These are phyloP conservation scores for Protonibea diacanthus DNA, from an alignment of 2,797 vertebrate species.

Conservation along the genomic window DNA sequence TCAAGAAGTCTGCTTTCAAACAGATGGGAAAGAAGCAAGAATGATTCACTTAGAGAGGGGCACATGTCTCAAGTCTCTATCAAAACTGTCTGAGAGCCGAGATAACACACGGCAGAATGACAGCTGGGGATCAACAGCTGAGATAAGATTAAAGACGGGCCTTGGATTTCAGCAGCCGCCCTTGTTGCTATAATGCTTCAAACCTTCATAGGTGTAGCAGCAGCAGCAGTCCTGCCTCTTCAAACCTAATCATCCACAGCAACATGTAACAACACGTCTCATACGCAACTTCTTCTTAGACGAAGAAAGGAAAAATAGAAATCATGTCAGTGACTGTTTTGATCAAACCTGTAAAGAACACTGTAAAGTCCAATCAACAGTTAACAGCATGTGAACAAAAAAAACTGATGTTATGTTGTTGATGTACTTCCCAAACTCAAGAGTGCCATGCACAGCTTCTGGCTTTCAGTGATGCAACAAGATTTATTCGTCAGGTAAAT, in stretches of 20 bases:
- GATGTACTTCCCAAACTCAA: slow-evolving; percentile 2
- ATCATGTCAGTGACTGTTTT: background rate
- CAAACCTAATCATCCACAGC: slow-evolving; percentile 38
- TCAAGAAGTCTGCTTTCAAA: slow-evolving; percentile 36
- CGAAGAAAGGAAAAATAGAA: background rate
- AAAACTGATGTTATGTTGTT: slow-evolving; percentile 13
- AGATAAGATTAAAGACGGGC: slow-evolving; percentile 61
- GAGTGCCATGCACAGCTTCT: background rate
- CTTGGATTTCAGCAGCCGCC: slow-evolving; percentile 38
- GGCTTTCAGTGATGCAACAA: slow-evolving; percentile 40
- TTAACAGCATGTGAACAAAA: slow-evolving; percentile 3
- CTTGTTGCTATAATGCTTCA: slow-evolving; percentile 43
- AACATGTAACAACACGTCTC: background rate
- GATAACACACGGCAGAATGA: slow-evolving; percentile 54
- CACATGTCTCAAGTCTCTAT: slow-evolving; percentile 32
- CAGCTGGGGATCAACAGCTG: slow-evolving; percentile 53
- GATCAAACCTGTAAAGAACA: background rate
- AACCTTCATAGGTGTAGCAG: slow-evolving; percentile 48
- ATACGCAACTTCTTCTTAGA: background rate
- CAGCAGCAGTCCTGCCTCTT: slow-evolving; percentile 31
- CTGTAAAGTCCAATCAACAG: background rate
- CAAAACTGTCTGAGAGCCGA: slow-evolving; percentile 40
- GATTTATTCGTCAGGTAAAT: slow-evolving; percentile 49
- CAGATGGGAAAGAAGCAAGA: slow-evolving; percentile 12
- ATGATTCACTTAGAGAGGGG: slow-evolving; percentile 26